Evolutionary conservation across 1,140 invertebrate species (phyloP), one percentile per base, ranked within the genome.

Genomic region (Drosophila repletoides): DNA sequence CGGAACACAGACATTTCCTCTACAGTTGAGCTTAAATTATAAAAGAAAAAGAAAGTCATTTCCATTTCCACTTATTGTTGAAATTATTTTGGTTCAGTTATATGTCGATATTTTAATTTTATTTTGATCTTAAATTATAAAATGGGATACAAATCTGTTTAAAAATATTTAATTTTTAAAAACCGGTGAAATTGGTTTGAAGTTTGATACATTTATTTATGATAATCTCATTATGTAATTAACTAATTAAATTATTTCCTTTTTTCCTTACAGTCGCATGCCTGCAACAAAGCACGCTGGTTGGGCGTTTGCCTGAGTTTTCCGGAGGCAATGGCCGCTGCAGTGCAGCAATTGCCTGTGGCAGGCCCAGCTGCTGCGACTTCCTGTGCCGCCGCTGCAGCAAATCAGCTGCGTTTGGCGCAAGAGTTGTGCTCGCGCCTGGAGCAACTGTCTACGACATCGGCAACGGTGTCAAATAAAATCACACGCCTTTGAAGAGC

Each of bases 251-350:
- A 36, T 56, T 29, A 0, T 17, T 31, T 40, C 14, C 6, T n/a
- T 55, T 58, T 71, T 69, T 68, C 59, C 24, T 93, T 93, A 31
- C 91, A 95, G 94, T 95, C 94, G 10, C 95, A 95, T 87, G 93
- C 94, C 40, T 93, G 92, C 87, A 93, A 94, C 36, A 95, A 95
- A 89, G 95, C 95, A 38, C 93, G 93, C 79, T 95, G 95, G 95
- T 91, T 92, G 58, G 95, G 95, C 9, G 92, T 93, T 71, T 95
- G 95, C 65, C 68, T 89, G 5, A 90, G 80, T 41, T 90, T 88
- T 68, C 89, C 88, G 22, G 89, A 90, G 74, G 92, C 91, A 0
- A 69, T 92, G 63, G 28, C 67, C 22, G 91, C 89, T 9, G 89
- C 91, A 12, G 69, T 90, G 33, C 60, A 41, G 12, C 75, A 76